A percentile compares a stretch with the other conserved stretches of the same genome.
Evolutionary conservation across 2,113 vertebrate genomes (phyloP).

Genomic region (Callorhinus ursinus): DNA sequence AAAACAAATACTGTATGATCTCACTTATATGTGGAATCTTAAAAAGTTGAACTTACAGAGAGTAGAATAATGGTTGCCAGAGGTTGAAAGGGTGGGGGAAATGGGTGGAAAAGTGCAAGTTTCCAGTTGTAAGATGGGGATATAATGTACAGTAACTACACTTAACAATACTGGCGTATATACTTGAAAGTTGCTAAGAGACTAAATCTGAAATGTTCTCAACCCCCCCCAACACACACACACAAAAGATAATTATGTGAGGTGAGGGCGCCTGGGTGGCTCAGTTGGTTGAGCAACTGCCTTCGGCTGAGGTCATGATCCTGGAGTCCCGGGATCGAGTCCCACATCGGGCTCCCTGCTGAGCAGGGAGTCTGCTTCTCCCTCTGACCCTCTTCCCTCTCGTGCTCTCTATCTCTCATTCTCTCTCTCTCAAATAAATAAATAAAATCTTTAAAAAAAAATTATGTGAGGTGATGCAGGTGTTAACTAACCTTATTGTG

Average conservation of each 20-base stretch:
- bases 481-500: not conserved
- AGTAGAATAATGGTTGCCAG: not conserved
- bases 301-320: too few relatives aligned
- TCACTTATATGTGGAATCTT: not conserved
- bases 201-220: constrained; percentile 29
- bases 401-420: too few relatives aligned
- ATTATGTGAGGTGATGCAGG: not conserved
- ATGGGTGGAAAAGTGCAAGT: not conserved
- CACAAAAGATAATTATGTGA: not conserved
- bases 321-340: too few relatives aligned
- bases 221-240: not conserved
- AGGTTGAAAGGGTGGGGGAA: not conserved
- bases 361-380: too few relatives aligned
- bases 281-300: too few relatives aligned
- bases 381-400: too few relatives aligned
- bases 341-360: too few relatives aligned
- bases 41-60: not conserved
- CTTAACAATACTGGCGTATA: not conserved
- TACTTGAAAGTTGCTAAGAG: not conserved
- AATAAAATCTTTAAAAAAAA: too few relatives aligned
- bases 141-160: not conserved
- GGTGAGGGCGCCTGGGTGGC: not conserved
- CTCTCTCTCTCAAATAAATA: too few relatives aligned
- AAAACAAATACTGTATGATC: not conserved
- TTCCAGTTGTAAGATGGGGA: not conserved